Conservation (phyloP, 2,888 invertebrate species). For the Campopleginae sp. region DNA sequence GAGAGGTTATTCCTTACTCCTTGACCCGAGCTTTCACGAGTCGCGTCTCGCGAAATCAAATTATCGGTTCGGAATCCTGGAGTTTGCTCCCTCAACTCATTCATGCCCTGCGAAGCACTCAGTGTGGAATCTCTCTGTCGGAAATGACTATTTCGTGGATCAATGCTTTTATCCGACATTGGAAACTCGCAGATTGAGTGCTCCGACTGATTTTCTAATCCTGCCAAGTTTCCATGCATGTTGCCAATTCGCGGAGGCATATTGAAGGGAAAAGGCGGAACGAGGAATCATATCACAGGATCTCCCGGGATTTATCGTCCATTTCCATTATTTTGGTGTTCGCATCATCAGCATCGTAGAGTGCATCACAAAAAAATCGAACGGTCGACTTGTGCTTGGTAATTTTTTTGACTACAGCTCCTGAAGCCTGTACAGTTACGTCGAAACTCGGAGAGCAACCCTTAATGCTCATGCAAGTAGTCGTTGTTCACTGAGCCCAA, state of each 20-base stretch:
- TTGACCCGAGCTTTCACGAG: constrained; percentile 42
- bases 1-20: constrained; percentile 23
- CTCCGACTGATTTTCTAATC: constrained; percentile 28
- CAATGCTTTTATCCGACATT: constrained; percentile 37
- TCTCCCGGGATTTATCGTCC: not conserved
- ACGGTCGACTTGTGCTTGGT: not conserved
- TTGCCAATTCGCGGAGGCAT: not conserved
- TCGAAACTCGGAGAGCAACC: no score
- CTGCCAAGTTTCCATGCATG: not conserved
- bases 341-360: not conserved
- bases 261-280: not conserved
- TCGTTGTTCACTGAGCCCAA: not conserved
- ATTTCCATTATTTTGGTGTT: not conserved
- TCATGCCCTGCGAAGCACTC: constrained; percentile 32
- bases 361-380: not conserved
- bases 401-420: not conserved
- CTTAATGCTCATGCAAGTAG: not conserved
- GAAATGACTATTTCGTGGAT: constrained; percentile 58
- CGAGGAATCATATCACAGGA: not conserved
- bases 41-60: constrained; percentile 58
- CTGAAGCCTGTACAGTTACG: no score
- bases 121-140: constrained; percentile 37
- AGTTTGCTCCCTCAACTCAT: constrained; percentile 37
- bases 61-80: constrained; percentile 54
- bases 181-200: constrained; percentile 35